These are phyloP conservation scores for Drepana falcataria DNA, from an alignment of 2,888 invertebrate genomes.

Conservation along the genomic window DNA sequence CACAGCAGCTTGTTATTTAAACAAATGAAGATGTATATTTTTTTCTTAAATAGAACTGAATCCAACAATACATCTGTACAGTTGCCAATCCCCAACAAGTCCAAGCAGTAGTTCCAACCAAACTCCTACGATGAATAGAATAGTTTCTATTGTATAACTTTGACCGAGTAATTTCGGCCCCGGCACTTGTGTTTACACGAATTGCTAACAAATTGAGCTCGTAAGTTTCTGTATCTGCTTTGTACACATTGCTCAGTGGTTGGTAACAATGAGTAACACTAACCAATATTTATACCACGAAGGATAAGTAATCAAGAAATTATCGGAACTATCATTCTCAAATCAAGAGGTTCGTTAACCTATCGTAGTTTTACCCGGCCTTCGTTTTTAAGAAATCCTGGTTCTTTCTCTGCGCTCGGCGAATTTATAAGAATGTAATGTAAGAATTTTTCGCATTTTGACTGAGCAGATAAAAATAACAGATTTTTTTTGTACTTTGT, in stretches of 20 bases:
- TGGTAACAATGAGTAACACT: background rate
- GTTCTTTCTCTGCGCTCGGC: no score
- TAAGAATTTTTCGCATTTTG: no score
- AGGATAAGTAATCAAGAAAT: background rate
- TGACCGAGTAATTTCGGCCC: slow-evolving; percentile 18
- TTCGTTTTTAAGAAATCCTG: no score
- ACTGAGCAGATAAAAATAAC: no score
- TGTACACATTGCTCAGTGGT: background rate
- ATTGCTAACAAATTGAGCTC: slow-evolving; percentile 33
- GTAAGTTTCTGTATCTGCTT: slow-evolving; percentile 13
- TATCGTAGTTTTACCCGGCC: no score
- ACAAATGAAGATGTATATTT: background rate
- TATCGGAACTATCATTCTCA: no score
- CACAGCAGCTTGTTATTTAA: no score
- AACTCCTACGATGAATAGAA: slow-evolving; percentile 17
- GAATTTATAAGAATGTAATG: no score
- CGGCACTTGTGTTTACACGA: slow-evolving; percentile 28
- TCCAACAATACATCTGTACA: background rate
- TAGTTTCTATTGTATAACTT: slow-evolving; percentile 33
- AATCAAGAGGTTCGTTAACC: no score
- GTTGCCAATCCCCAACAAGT: slow-evolving; percentile 9
- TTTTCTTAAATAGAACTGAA: background rate
- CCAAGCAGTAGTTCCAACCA: slow-evolving; percentile 12
- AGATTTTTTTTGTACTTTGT: no score
- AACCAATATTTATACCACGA: background rate